Base-by-base conservation (phyloP, 2,113 vertebrate species). In the Pontoporia blainvillei region DNA sequence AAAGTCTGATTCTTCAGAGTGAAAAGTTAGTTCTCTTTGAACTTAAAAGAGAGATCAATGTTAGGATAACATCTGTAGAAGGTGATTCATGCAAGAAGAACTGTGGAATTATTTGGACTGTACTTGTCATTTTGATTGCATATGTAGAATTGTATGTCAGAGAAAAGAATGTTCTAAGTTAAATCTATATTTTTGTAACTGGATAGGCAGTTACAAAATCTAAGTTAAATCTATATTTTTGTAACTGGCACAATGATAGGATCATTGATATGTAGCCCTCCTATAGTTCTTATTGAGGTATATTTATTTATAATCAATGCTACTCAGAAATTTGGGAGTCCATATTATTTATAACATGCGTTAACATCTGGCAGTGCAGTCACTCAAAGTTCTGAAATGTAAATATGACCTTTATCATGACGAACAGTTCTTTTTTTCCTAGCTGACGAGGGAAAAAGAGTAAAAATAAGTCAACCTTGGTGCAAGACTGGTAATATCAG, bases 391-490 rank as follows among this genome's bases (percentile, higher is more conserved):
- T 84, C 54, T 94, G 52, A 96, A 90, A 85, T 88, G 41, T 62
- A 82, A 84, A 61, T 88, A 92, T 75, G 21, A 78, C 52, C 27
- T 96, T 97, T 86, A 66, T 91, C 21, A 21, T 49, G n/a, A 93
- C 96, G 49, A 92, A 81, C 6, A 10, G 12, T 75, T 90, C 12
- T 91, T 95, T 95, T 95, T 62, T 66, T 41, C 39, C 34, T 61
- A 79, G 7, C 25, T 87, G 29, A 85, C 5, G 3, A 62, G 17
- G 4, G 20, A 12, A 69, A 75, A 91, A 44, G 13, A 36, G 29
- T 72, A 86, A 91, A 84, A 34, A 44, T 25, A 94, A 73, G 20
- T 61, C 81, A 79, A 25, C 27, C 36, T 86, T 72, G 23, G 5
- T 92, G 39, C 10, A 59, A n/a, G 59, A 36, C 31, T 78, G 6